Conservation (phyloP, 2,797 vertebrate species). For the Siniperca obscura region DNA sequence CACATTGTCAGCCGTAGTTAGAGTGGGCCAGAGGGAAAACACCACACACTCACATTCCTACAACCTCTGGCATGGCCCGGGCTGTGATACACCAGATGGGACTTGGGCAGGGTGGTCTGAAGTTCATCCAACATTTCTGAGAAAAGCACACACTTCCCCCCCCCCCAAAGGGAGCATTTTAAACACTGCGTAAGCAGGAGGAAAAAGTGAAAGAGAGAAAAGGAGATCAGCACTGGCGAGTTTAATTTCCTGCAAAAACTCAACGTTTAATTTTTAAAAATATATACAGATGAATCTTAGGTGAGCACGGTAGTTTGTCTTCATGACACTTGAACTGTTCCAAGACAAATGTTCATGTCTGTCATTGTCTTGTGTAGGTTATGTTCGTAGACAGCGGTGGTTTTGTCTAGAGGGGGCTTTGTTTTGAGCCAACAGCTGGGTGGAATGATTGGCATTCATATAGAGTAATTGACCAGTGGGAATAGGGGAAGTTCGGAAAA, state of each 20-base stretch:
- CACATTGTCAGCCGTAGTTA: conserved; percentile 72
- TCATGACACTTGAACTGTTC: conserved; percentile 44
- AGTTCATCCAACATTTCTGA: conserved; percentile 82
- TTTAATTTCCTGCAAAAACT: conserved; percentile 58
- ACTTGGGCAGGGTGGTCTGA: conserved; percentile 82
- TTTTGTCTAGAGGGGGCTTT: conserved; percentile 82
- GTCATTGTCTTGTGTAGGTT: conserved; percentile 74
- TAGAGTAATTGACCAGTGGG: conserved; percentile 83
- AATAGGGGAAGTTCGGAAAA: conserved; percentile 69
- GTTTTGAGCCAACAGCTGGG: conserved; percentile 86
- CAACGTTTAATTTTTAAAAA: conserved; percentile 25
- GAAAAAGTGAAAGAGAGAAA: conserved; percentile 56
- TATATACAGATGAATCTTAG: conserved; percentile 49
- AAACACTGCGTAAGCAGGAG: conserved; percentile 49
- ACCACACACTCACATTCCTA: conserved; percentile 80
- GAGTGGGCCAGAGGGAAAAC: conserved; percentile 74
- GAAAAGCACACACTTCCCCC: conserved; percentile 61
- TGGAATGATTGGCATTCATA: conserved; percentile 85
- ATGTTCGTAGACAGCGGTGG: conserved; percentile 65
- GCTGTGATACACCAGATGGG: conserved; percentile 79
- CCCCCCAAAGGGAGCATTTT: conserved; percentile 62
- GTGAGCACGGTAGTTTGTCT: conserved; percentile 57
- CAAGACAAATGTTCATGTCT: conserved; percentile 70
- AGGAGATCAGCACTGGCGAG: conserved; percentile 47
- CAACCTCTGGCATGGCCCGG: conserved; percentile 76